Percentiles rank a stretch among this genome's conserved stretches.
Conservation (phyloP, 2,888 invertebrate genomes). For the Spilarctia lutea region DNA sequence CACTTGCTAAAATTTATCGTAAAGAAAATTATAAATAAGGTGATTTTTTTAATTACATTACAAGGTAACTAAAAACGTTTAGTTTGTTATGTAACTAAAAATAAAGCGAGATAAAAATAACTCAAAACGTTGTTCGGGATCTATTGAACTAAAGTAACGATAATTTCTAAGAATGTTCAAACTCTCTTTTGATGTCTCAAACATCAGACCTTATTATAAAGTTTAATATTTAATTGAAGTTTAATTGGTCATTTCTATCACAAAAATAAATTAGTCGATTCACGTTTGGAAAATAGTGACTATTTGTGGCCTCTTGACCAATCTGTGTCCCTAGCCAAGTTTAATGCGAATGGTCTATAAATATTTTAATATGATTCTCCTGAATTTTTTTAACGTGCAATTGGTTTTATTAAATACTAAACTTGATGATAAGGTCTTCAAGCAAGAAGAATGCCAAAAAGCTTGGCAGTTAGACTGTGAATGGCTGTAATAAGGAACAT, state of each 20-base stretch:
- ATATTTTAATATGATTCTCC: neutral
- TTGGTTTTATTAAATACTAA: slow-evolving; percentile 24
- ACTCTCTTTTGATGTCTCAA: slow-evolving; percentile 36
- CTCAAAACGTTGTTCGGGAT: neutral
- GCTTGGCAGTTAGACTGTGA: slow-evolving; percentile 71
- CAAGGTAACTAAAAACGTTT: neutral
- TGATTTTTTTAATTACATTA: neutral
- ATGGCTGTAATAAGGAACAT: slow-evolving; percentile 67
- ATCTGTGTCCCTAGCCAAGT: neutral
- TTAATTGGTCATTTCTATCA: neutral
- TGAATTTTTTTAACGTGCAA: neutral
- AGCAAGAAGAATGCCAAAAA: slow-evolving; percentile 59
- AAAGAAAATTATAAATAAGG: neutral
- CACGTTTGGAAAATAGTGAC: neutral
- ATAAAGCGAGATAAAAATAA: neutral
- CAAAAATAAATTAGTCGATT: neutral
- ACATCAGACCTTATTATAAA: slow-evolving; percentile 34
- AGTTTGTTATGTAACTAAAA: neutral
- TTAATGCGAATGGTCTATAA: neutral
- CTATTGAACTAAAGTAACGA: neutral
- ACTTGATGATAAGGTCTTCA: slow-evolving; percentile 38
- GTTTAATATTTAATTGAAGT: slow-evolving; percentile 30
- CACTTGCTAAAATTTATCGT: slow-evolving; percentile 2
- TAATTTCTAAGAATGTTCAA: slow-evolving; percentile 10
- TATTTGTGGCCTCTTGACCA: neutral